Evolutionary conservation across 1,140 invertebrate species (phyloP).

Genomic region (Aethina tumida): DNA sequence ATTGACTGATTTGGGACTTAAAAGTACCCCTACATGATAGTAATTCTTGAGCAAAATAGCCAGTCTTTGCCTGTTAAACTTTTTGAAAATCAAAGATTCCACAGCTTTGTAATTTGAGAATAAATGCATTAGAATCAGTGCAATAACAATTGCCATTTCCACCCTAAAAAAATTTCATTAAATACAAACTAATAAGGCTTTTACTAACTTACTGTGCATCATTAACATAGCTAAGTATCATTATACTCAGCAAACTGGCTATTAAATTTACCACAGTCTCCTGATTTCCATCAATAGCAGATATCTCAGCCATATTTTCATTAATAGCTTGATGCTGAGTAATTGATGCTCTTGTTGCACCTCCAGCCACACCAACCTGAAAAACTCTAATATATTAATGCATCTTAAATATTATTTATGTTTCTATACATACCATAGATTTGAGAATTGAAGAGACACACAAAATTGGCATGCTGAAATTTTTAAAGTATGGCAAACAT

Average conservation of each 20-base stretch:
- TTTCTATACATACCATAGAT: conserved; percentile 46
- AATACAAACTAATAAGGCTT: conserved; percentile 9
- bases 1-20: conserved; percentile 43
- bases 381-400: conserved; percentile 2
- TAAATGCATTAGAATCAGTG: conserved; percentile 74
- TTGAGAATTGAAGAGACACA: conserved; percentile 62
- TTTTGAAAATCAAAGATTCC: conserved; percentile 56
- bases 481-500: conserved; percentile 51
- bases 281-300: conserved; percentile 93
- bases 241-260: conserved; percentile 67
- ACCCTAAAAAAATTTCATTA: conserved; percentile 38
- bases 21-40: conserved; percentile 40
- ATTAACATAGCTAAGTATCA: conserved; percentile 61
- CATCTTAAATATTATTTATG: conserved; percentile 2
- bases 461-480: conserved; percentile 49
- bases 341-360: conserved; percentile 83
- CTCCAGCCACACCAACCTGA: conserved; percentile 71
- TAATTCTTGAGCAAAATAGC: conserved; percentile 54
- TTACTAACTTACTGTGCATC: conserved; percentile 37
- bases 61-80: conserved; percentile 70
- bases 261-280: conserved; percentile 89
- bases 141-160: conserved; percentile 56
- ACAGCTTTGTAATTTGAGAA: conserved; percentile 82
- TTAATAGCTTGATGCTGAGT: conserved; percentile 84
- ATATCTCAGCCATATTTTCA: conserved; percentile 87